Conservation (phyloP, 1,140 invertebrate genomes). For the Portunus trituberculatus region DNA sequence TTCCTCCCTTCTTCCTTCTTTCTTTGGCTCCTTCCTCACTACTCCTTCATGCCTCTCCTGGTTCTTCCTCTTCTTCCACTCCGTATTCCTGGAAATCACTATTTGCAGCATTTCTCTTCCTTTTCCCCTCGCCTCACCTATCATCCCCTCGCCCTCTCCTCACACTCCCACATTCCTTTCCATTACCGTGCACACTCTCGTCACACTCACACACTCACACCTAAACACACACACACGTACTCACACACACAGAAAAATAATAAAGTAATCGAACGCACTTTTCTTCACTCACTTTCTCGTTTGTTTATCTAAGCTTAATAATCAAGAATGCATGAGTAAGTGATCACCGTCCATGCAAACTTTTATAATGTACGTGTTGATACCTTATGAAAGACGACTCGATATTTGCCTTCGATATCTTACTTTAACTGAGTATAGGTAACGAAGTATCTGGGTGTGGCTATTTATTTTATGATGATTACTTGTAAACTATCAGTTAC, state of each 20-base stretch:
- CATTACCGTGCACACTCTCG: neutral
- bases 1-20: neutral
- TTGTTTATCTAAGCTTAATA: neutral
- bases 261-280: neutral
- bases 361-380: neutral
- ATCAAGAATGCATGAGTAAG: neutral
- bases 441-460: too few relatives aligned
- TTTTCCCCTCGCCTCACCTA: neutral
- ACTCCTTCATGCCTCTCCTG: neutral
- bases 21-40: conserved; percentile 2
- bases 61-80: neutral
- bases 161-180: conserved; percentile 8
- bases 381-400: neutral
- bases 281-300: neutral
- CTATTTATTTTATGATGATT: too few relatives aligned
- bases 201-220: neutral
- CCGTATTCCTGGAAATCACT: conserved; percentile 23
- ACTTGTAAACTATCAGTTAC: too few relatives aligned
- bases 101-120: conserved; percentile 24
- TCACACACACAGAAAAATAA: neutral
- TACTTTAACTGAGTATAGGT: neutral
- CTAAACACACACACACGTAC: too few relatives aligned
- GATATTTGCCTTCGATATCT: neutral
- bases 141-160: neutral
- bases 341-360: neutral